A percentile compares a stretch with the other conserved stretches of the same genome.
Evolutionary conservation across 92 coral and sea anemone genomes (phyloP).

Genomic region (Umimayanthus chanpuru): DNA sequence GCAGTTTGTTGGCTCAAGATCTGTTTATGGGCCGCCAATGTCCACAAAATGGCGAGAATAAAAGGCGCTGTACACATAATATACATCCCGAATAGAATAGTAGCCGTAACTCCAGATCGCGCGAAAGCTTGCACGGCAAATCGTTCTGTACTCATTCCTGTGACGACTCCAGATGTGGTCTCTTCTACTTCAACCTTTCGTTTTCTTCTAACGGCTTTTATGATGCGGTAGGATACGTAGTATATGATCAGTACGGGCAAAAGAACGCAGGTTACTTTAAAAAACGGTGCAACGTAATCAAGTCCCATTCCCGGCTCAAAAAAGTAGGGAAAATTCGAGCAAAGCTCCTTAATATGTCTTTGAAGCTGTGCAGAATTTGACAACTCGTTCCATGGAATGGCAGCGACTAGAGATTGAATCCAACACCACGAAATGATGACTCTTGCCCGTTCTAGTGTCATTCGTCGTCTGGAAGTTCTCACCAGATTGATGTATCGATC

Average conservation of each 20-base stretch:
- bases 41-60: conserved; percentile 49
- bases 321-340: conserved; percentile 50
- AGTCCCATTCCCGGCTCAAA: conserved; percentile 52
- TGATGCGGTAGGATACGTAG: conserved; percentile 53
- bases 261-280: conserved; percentile 46
- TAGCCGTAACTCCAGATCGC: conserved; percentile 68
- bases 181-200: conserved; percentile 58
- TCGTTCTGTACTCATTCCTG: conserved; percentile 52
- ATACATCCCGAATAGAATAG: conserved; percentile 58
- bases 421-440: conserved; percentile 58
- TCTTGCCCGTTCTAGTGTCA: conserved; percentile 46
- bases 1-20: conserved; percentile 17
- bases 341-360: neutral
- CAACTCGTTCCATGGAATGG: conserved; percentile 68
- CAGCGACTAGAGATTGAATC: conserved; percentile 53
- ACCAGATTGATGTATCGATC: conserved; percentile 71
- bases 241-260: conserved; percentile 55
- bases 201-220: conserved; percentile 57
- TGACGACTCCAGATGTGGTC: conserved; percentile 26
- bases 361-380: conserved; percentile 11
- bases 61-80: conserved; percentile 62
- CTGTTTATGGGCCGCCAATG: conserved; percentile 29
- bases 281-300: conserved; percentile 44
- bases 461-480: conserved; percentile 48
- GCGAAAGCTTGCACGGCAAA: conserved; percentile 56